phyloP scores from a whole-genome alignment of 2,113 vertebrate genomes.

The Myiopsitta monachus region DNA sequence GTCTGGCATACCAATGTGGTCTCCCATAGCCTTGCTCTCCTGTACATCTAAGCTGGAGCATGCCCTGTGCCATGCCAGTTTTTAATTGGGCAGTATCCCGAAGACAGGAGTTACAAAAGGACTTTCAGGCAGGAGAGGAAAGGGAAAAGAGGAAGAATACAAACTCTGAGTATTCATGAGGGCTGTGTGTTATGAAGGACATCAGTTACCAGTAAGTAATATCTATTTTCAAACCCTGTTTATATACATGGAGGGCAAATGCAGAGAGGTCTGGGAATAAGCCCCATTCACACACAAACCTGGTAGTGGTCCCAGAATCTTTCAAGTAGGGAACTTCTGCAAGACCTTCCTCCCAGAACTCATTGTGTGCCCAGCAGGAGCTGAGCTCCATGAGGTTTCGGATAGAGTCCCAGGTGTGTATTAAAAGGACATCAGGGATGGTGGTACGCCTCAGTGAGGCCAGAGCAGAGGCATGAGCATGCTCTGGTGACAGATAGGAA shows the following conservation, averaged over 20 bases:
- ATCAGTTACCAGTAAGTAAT: background rate
- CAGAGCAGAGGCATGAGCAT: background rate
- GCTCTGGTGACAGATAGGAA: background rate
- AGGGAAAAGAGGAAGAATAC: background rate
- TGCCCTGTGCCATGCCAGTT: fast-evolving
- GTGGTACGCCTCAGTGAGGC: background rate
- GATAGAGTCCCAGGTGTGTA: background rate
- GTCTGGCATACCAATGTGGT: background rate
- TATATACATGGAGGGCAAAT: background rate
- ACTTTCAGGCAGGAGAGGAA: background rate
- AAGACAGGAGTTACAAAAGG: background rate
- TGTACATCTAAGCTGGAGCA: fast-evolving
- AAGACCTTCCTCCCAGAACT: background rate
- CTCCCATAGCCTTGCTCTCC: background rate
- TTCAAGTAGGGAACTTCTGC: background rate
- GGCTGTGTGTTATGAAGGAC: background rate
- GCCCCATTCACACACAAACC: background rate
- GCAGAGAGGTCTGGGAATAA: background rate
- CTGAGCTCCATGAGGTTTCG: background rate
- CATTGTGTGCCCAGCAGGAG: background rate
- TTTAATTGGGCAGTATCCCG: background rate
- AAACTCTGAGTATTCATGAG: fast-evolving
- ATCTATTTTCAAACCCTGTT: background rate
- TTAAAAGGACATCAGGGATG: background rate
- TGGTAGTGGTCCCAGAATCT: background rate